Evolutionary conservation across 2,113 vertebrate species (phyloP).

Genomic region (Andinoacara biseriatus): DNA sequence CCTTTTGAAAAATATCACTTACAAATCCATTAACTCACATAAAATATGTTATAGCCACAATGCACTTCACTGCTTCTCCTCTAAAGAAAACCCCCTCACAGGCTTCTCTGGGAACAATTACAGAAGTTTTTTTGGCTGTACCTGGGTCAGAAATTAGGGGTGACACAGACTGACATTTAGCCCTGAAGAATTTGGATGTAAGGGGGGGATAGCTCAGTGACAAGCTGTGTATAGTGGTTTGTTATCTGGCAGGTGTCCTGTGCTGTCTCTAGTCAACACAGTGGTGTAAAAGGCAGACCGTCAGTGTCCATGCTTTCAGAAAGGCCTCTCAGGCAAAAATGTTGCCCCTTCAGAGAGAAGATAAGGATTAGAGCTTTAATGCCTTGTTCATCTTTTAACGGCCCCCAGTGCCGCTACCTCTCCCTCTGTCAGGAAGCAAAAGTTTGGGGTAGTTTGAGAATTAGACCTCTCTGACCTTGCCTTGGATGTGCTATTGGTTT

Average conservation of each 20-base stretch:
- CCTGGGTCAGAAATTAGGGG: not conserved
- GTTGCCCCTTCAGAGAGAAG: conserved; percentile 19
- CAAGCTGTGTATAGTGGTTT: conserved; percentile 12
- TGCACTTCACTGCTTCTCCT: not conserved
- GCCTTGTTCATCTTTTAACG: conserved; percentile 23
- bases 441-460: conserved; percentile 41
- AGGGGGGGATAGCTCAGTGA: not conserved
- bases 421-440: conserved; percentile 59
- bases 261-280: conserved; percentile 9
- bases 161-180: not conserved
- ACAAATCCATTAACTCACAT: not conserved
- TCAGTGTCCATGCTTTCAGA: conserved; percentile 7
- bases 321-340: conserved; percentile 13
- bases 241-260: conserved; percentile 14
- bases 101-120: not conserved
- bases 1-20: not conserved
- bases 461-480: conserved; percentile 17
- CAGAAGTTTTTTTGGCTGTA: not conserved
- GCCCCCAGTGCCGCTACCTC: conserved; percentile 51
- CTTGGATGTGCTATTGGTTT: conserved; percentile 47
- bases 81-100: not conserved
- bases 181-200: not conserved
- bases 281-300: not conserved
- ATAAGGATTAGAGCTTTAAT: conserved; percentile 54
- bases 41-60: not conserved